Conservation (phyloP, 2,888 invertebrate species). For the Chymomyza procnemis region DNA sequence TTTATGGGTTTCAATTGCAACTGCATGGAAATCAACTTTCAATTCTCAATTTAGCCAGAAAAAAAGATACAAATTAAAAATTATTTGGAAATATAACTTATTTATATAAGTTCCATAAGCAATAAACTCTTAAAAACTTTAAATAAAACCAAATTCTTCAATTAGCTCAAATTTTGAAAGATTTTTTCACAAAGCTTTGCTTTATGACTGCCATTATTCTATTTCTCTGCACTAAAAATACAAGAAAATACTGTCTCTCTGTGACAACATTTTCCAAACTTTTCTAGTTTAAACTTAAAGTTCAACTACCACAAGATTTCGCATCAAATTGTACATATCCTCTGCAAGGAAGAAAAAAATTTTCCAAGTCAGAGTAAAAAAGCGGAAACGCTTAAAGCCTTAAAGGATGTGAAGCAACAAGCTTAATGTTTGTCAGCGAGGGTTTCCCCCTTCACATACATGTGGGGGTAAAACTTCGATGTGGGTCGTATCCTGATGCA, state of each 20-base stretch:
- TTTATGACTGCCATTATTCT: too few species aligned
- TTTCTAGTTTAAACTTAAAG: background rate
- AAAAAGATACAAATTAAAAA: too few species aligned
- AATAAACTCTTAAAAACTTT: too few species aligned
- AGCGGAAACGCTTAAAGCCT: slow-evolving; percentile 6
- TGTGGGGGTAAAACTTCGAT: background rate
- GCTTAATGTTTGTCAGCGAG: slow-evolving; percentile 1
- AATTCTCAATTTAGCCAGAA: too few species aligned
- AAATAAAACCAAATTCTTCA: too few species aligned
- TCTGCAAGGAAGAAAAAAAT: background rate
- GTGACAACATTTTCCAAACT: background rate
- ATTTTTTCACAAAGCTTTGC: too few species aligned
- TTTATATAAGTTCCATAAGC: too few species aligned
- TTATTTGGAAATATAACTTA: too few species aligned
- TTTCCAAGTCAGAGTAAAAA: background rate
- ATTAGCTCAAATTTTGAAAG: too few species aligned
- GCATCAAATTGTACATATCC: background rate
- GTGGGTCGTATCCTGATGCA: background rate
- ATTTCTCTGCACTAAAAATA: background rate
- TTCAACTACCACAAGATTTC: background rate
- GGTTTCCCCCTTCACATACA: background rate
- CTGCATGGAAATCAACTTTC: too few species aligned
- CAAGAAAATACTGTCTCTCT: background rate
- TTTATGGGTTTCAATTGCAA: too few species aligned
- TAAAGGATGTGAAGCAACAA: slow-evolving; percentile 5